Conservation (phyloP, 2,888 invertebrate species). For the Zonitis immaculata region DNA sequence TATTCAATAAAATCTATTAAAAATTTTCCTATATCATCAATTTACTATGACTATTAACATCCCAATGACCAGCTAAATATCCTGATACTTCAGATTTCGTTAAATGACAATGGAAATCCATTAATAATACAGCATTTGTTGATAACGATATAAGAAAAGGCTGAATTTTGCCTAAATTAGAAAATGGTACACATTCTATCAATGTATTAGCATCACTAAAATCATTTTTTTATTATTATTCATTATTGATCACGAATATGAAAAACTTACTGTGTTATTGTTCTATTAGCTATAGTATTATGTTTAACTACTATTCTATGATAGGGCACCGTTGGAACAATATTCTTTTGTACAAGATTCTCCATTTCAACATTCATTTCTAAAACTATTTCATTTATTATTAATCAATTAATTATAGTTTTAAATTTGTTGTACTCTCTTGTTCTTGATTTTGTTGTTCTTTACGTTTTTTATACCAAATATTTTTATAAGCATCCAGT, state of each 20-base stretch:
- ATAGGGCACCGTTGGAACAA: constrained; percentile 43
- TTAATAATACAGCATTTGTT: constrained; percentile 79
- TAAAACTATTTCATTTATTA: constrained; percentile 14
- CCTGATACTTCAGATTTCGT: constrained; percentile 93
- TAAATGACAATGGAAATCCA: constrained; percentile 91
- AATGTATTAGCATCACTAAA: constrained; percentile 83
- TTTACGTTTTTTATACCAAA: constrained; percentile 67
- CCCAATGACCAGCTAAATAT: constrained; percentile 95
- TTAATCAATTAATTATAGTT: too few relatives aligned
- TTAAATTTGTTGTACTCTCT: constrained; percentile 19
- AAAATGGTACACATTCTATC: constrained; percentile 85
- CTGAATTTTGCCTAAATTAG: constrained; percentile 83
- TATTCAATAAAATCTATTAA: neutral
- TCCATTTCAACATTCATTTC: constrained; percentile 27
- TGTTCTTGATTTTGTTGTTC: constrained; percentile 42
- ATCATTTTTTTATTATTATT: constrained; percentile 22
- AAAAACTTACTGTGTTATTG: neutral
- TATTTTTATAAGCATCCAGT: constrained; percentile 81
- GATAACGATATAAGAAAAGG: constrained; percentile 86
- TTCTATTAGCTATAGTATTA: constrained; percentile 57
- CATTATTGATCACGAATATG: constrained; percentile 1
- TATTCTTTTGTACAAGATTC: constrained; percentile 30
- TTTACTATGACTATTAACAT: constrained; percentile 86
- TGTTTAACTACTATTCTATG: constrained; percentile 70
- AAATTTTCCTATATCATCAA: constrained; percentile 34